A percentile compares a stretch with the other conserved stretches of the same genome.
Conservation (phyloP, 2,797 vertebrate genomes). For the Micrastur ruficollis region DNA sequence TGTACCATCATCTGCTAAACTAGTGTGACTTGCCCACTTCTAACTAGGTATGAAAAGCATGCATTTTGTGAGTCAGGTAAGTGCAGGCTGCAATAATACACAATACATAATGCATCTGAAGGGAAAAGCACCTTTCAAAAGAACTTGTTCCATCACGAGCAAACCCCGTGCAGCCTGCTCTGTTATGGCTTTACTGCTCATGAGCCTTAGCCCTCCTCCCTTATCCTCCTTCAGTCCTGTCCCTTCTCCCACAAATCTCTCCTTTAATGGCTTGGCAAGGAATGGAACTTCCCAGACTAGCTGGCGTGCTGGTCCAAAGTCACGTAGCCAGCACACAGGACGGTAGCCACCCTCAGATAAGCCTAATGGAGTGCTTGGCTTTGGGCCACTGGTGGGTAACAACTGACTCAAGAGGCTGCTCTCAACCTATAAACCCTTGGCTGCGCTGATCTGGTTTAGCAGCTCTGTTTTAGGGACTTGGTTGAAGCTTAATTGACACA, state of each 20-base stretch:
- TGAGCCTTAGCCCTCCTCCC: not conserved
- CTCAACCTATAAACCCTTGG: not conserved
- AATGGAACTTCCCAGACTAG: not conserved
- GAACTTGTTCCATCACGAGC: accelerated
- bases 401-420: not conserved
- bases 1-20: not conserved
- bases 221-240: not conserved
- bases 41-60: not conserved
- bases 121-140: not conserved
- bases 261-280: not conserved
- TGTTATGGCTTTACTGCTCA: not conserved
- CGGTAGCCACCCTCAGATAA: accelerated
- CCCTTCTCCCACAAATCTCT: not conserved
- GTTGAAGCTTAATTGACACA: not conserved
- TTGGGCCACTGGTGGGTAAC: not conserved
- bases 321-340: accelerated
- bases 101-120: accelerated
- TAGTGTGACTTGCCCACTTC: not conserved
- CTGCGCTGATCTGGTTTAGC: not conserved
- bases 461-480: not conserved
- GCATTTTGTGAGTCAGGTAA: not conserved
- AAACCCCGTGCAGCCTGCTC: not conserved
- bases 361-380: not conserved
- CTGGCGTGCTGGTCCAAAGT: not conserved
- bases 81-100: not conserved